Percentiles rank a stretch among this genome's conserved stretches.
phyloP scores from a whole-genome alignment of 2,888 invertebrate species.

The Coremacera marginata region DNA sequence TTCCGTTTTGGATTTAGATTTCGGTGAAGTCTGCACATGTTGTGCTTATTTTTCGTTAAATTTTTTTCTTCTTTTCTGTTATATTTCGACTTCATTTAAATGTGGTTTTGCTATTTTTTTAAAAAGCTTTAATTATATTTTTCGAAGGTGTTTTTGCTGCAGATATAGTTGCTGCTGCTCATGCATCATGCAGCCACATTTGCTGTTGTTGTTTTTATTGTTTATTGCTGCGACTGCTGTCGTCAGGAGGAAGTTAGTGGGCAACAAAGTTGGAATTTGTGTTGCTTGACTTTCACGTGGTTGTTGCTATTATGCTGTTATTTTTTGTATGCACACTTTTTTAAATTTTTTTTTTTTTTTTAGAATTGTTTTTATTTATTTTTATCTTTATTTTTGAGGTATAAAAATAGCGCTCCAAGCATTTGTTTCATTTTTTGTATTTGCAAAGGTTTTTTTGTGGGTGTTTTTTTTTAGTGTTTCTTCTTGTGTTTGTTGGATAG shows the following conservation, averaged over 20 bases:
- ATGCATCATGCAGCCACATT: conserved; percentile 5
- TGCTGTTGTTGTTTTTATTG: conserved; percentile 29
- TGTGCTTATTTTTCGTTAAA: background rate
- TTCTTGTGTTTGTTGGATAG: background rate
- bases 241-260: conserved; percentile 29
- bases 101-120: background rate
- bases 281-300: conserved; percentile 4
- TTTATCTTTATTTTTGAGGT: background rate
- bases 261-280: conserved; percentile 33
- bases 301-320: background rate
- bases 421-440: conserved; percentile 15
- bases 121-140: conserved; percentile 3
- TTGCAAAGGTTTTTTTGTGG: conserved; percentile 15
- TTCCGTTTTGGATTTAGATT: background rate
- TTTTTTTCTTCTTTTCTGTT: background rate
- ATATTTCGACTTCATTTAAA: background rate
- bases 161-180: background rate
- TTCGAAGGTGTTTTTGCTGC: conserved; percentile 21
- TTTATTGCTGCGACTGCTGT: conserved; percentile 2
- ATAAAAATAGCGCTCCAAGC: background rate
- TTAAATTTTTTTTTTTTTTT: background rate
- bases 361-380: background rate
- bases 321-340: background rate
- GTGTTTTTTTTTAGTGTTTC: background rate
- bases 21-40: conserved; percentile 7